Conservation (phyloP, 1,140 invertebrate species). For the Nephila pilipes region DNA sequence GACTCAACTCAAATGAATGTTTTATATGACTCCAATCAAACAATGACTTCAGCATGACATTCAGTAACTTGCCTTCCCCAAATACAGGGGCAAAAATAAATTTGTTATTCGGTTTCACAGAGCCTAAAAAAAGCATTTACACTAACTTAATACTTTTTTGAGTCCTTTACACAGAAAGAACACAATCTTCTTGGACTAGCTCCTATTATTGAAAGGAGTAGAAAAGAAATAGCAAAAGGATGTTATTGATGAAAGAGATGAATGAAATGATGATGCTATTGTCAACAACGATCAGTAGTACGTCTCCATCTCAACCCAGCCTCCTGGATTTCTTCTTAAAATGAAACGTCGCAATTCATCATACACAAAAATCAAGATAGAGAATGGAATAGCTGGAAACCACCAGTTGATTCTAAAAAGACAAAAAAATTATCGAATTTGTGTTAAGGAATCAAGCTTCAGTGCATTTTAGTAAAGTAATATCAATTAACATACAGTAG, state of each 20-base stretch:
- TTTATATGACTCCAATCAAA: neutral
- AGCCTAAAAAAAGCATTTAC: neutral
- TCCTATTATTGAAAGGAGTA: neutral
- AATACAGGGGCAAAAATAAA: neutral
- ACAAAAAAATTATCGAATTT: too few species aligned
- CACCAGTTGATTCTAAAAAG: slow-evolving; percentile 92
- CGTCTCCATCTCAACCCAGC: slow-evolving; percentile 99
- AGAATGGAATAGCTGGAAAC: slow-evolving; percentile 98
- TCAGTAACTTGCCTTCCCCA: neutral
- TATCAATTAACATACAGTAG: too few species aligned
- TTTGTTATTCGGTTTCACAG: neutral
- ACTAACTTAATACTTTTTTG: slow-evolving; percentile 11
- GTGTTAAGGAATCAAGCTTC: too few species aligned
- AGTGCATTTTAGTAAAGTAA: too few species aligned
- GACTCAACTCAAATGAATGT: neutral
- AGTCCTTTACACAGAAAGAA: neutral
- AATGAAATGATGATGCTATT: neutral
- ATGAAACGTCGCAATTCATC: slow-evolving; percentile 98
- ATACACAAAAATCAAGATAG: slow-evolving; percentile 97
- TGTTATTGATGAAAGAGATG: neutral
- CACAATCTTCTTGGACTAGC: neutral
- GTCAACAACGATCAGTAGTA: slow-evolving; percentile 88
- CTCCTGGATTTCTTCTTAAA: slow-evolving; percentile 96
- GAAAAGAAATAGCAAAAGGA: neutral
- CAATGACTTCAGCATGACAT: too few species aligned